Evolutionary conservation across 1,140 invertebrate genomes (phyloP), one percentile per base, ranked within the genome.

Genomic region (Bombus difficillimus): DNA sequence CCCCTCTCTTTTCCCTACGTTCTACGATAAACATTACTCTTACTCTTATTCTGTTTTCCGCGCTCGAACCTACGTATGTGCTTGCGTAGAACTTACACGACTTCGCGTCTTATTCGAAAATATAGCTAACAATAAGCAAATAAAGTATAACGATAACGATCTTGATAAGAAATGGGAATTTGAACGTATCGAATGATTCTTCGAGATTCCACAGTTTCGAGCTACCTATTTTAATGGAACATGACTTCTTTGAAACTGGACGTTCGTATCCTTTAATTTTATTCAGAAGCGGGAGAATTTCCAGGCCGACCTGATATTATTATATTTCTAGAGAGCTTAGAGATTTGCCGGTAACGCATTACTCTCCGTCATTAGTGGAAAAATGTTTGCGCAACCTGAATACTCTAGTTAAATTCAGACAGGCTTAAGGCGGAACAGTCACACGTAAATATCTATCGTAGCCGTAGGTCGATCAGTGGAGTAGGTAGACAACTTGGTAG

Each of bases 11-110:
- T 15, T 37, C 57, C 10, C 22, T 13, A 9, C 34, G n/a, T 53
- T 80, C 69, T 47, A 64, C 69, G 37, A 73, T 81, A 85, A 81
- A 85, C 71, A 57, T 81, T 81, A 81, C 64, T 71, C 83, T 86
- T 71, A 62, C 57, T 83, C 81, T 57, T 83, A 62, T 77, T 69
- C 81, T 64, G 5, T 62, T 59, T 41, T 28, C 34, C 57, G 12
- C 6, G 39, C 5, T 57, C 47, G 6, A 41, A 12, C 8, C 3
- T 37, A 41, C 37, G 12, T 18, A n/a, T 9, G 8, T 32, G 59
- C 5, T 5, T 25, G 15, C 66, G 41, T 64, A 13, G 18, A 81
- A 78, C 39, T 25, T 47, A 39, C 28, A 9, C 66, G 13, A 34
- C 5, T 39, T 69, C 0, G 57, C 34, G n/a, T 76, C 59, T 6